Base-by-base conservation (phyloP, 1,140 invertebrate species). In the Drosophila mojavensis region DNA sequence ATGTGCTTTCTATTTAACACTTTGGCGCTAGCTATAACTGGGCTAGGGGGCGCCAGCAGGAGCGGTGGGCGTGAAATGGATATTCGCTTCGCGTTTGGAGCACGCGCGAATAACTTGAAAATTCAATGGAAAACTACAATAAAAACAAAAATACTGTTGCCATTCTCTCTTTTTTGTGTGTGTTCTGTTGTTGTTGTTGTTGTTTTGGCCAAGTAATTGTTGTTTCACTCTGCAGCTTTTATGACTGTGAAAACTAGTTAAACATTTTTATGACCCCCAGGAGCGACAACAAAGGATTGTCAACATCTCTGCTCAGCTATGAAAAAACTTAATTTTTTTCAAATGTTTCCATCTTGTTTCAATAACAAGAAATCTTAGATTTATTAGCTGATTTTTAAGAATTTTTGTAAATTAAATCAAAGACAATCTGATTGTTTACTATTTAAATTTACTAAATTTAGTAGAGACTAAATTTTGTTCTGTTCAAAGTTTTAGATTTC, bases 1-100 rank as follows among this genome's bases (percentile, higher is more conserved):
- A 83, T 83, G 81, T 79, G 81, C 64, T 79, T 83, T 83, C 81
- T 83, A 83, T 83, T 83, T 83, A 84, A 83, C 81, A 84, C 81
- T 84, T 79, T 69, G 71, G 20, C 48, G 56, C 33, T 30, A 24
- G 20, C 20, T 20, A 20, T 20, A 20, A 2, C 20, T 20, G 36
- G 47, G 63, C 24, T 41, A 9, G 28, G 11, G 7, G 26, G 11
- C 26, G 63, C 24, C 28, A 45, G 24, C 45, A 11, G 11, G 10
- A 24, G 45, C 13, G 17, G 26, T 7, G 20, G 26, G 47, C 43
- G 28, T 60, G 43, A 65, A 79, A 78, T 79, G 62, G 83, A 58
- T 83, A 79, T 83, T 78, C 79, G 74, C 82, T 79, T 82, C 75
- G 74, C 69, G 69, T 82, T 61, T 59, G 36, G 15, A 33, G 62